These are phyloP conservation scores for Xyrauchen texanus DNA, from an alignment of 2,113 vertebrate genomes.

Conservation along the genomic window DNA sequence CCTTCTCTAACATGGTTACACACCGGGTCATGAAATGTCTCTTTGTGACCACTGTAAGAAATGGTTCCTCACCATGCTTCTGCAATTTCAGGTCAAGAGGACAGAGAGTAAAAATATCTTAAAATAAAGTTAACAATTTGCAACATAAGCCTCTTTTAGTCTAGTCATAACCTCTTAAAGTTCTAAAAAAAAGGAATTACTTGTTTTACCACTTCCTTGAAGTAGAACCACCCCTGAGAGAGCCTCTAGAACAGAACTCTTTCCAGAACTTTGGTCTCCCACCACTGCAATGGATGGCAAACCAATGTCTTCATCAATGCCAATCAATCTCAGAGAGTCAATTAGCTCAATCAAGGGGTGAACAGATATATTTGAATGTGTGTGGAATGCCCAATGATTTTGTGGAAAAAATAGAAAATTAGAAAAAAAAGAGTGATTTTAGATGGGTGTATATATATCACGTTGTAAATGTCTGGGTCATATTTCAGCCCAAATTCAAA, in stretches of 20 bases:
- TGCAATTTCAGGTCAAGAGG: conserved; percentile 50
- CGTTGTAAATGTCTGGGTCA: too few species aligned
- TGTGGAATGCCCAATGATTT: neutral
- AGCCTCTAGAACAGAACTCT: conserved; percentile 61
- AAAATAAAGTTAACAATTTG: neutral
- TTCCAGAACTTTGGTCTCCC: conserved; percentile 61
- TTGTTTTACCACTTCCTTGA: conserved; percentile 55
- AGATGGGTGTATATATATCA: neutral
- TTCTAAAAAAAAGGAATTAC: neutral
- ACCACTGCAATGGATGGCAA: conserved; percentile 57
- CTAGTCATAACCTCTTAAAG: too few species aligned
- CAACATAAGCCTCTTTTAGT: neutral
- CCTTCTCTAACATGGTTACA: conserved; percentile 36
- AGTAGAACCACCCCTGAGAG: conserved; percentile 60
- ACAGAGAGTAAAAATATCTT: conserved; percentile 56
- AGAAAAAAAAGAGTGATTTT: neutral
- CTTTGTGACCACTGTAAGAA: conserved; percentile 26
- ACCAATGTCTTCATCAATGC: conserved; percentile 50
- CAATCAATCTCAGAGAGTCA: conserved; percentile 44
- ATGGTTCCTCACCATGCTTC: conserved; percentile 45
- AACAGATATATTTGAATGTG: conserved; percentile 33
- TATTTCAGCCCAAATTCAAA: too few species aligned
- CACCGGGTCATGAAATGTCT: conserved; percentile 45
- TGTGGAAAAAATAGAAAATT: neutral
- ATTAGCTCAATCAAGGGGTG: conserved; percentile 53